Conservation (phyloP, 2,113 vertebrate genomes). For the Nansenia antarctica region DNA sequence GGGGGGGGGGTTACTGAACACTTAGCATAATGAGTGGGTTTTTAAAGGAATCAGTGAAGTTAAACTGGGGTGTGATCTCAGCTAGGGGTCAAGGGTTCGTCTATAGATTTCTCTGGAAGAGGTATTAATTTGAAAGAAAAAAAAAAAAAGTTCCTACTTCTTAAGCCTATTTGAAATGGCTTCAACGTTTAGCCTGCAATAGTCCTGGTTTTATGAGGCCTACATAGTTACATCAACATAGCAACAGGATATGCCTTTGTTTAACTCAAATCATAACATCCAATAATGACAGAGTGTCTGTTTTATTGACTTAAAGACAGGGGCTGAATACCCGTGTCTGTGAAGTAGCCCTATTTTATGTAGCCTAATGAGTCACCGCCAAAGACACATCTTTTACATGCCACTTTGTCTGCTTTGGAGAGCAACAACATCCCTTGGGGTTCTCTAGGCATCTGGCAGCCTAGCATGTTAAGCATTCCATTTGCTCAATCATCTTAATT, state of each 20-base stretch:
- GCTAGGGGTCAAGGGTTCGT: constrained; percentile 42
- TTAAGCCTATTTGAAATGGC: too few relatives aligned
- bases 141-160: too few relatives aligned
- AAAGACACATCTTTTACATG: neutral
- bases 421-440: constrained; percentile 2
- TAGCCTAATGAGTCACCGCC: neutral
- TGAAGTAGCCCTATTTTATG: neutral
- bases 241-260: too few relatives aligned
- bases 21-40: constrained; percentile 64
- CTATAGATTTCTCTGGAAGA: constrained; percentile 32
- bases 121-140: constrained; percentile 22
- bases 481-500: constrained; percentile 28
- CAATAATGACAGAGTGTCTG: too few relatives aligned
- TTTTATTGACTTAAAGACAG: too few relatives aligned
- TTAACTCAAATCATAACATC: too few relatives aligned
- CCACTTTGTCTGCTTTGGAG: neutral
- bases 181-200: too few relatives aligned
- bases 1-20: constrained; percentile 24
- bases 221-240: too few relatives aligned
- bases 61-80: constrained; percentile 61
- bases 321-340: too few relatives aligned
- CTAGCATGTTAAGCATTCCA: neutral
- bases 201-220: too few relatives aligned
- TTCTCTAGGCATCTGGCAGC: neutral
- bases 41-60: constrained; percentile 51